Evolutionary conservation across 2,888 invertebrate species (phyloP), one percentile per base, ranked within the genome.

Genomic region (Drosophila kambysellisi): DNA sequence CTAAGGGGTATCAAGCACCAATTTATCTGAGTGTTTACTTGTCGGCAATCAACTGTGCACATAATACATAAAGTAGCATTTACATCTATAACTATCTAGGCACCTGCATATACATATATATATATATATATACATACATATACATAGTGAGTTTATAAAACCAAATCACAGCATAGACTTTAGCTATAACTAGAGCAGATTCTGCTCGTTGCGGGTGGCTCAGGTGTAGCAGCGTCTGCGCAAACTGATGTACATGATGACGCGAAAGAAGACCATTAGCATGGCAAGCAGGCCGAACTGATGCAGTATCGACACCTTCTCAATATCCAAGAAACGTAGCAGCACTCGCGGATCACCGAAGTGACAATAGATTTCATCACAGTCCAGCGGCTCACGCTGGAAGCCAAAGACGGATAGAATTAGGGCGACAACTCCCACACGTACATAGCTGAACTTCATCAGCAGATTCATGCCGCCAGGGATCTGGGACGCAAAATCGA

Each of bases 401-500:
- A 95, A 95, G 9, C 96, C 96, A 88, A 96, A 96, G 6, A 96
- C 94, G 0, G 95, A 94, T 3, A 96, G 90, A 0, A 95, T 94
- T 90, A 95, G 93, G 0, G 95, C 95, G 17, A 95, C 95, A 4
- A 95, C 95, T 0, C 95, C 95, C 76, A 95, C 95, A 29, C 96
- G 94, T 76, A 96, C 94, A 92, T 95, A 96, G 32, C 95, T 96
- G 7, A 94, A 94, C 90, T 95, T 95, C 95, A 96, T 95, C 5
- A 95, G 78, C 6, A 95, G 92, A 90, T 95, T 94, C 95, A 96
- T 95, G 29, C 94, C 80, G 6, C 94, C 91, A 0, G 95, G 94
- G 66, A 96, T 95, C 75, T 94, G 93, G 50, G 94, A 94, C 0
- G 96, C 95, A 92, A 96, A 96, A 91, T 96, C 96, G 78, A 96